phyloP scores from a whole-genome alignment of 2,113 vertebrate genomes.

The Melanerpes formicivorus region DNA sequence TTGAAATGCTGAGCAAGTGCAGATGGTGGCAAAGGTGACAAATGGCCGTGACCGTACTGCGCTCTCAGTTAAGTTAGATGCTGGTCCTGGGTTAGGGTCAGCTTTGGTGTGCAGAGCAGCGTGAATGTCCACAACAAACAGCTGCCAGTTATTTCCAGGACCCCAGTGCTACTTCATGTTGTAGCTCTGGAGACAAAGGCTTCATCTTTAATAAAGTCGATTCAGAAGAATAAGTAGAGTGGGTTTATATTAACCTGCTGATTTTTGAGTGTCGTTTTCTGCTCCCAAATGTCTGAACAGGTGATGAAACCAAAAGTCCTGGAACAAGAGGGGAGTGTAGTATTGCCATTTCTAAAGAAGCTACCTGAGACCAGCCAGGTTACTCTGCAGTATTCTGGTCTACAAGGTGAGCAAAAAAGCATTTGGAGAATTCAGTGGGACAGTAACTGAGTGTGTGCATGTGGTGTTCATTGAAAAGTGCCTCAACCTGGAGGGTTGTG shows the following conservation, averaged over 20 bases:
- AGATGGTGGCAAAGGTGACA: background rate
- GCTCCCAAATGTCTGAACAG: constrained; percentile 37
- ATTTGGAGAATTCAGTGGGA: background rate
- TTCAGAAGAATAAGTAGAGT: background rate
- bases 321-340: constrained; percentile 50
- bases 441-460: background rate
- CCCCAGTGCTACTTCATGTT: background rate
- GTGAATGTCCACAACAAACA: background rate
- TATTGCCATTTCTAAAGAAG: constrained; percentile 55
- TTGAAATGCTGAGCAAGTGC: background rate
- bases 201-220: background rate
- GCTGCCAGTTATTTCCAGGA: background rate
- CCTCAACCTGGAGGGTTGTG: background rate
- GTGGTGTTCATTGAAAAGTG: background rate
- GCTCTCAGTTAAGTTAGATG: background rate
- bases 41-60: background rate
- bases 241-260: background rate
- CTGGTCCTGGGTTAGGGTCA: background rate
- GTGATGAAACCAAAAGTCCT: constrained; percentile 10
- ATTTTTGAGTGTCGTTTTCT: background rate
- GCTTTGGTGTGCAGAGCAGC: background rate
- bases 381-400: constrained; percentile 48
- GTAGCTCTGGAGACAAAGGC: background rate
- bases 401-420: constrained; percentile 52
- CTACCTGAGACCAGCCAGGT: constrained; percentile 45